Evolutionary conservation across 2,113 vertebrate species (phyloP).

Genomic region (Malurus alboscapulatus): DNA sequence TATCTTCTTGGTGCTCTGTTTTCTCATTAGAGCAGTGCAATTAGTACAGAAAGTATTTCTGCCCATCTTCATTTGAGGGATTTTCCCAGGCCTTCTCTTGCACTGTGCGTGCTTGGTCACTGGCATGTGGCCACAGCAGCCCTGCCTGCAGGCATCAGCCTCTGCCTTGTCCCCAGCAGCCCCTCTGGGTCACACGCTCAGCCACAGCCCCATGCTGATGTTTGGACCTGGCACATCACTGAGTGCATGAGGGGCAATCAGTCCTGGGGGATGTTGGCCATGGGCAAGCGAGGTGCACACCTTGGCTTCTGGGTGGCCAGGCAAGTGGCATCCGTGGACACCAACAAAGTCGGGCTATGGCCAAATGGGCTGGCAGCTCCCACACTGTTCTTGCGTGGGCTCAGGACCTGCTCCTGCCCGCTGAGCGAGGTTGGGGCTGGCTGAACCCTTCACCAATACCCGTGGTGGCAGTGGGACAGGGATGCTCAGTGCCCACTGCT

Average conservation of each 20-base stretch:
- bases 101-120: rapidly evolving
- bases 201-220: rapidly evolving
- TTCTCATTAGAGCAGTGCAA: neutral
- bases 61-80: neutral
- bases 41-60: neutral
- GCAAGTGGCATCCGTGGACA: neutral
- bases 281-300: neutral
- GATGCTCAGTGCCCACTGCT: neutral
- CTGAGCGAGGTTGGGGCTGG: neutral
- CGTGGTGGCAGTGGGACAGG: neutral
- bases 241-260: rapidly evolving
- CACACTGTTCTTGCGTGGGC: neutral
- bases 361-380: neutral
- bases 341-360: neutral
- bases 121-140: neutral
- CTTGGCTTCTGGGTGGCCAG: neutral
- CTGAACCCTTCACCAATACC: neutral
- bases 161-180: neutral
- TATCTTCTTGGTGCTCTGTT: neutral
- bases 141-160: neutral
- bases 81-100: neutral
- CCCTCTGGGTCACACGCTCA: rapidly evolving
- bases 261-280: neutral
- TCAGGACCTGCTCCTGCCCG: neutral
- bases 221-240: neutral